phyloP scores from a whole-genome alignment of 2,888 invertebrate species.

The Drosophila anomalata region DNA sequence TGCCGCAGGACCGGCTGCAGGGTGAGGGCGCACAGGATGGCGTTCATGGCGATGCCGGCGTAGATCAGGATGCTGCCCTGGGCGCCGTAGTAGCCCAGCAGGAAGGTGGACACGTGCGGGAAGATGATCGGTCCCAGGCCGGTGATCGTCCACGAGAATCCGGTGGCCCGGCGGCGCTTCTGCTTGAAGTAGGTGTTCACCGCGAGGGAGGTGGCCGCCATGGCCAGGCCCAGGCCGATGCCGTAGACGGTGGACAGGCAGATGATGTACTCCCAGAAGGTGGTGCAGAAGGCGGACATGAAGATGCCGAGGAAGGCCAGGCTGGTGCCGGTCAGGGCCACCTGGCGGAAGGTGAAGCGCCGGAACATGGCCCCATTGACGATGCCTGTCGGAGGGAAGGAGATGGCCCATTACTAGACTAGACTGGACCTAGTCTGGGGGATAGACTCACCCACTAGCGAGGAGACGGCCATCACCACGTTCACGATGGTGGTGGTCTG shows the following conservation, averaged over 20 bases:
- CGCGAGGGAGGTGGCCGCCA: conserved; percentile 88
- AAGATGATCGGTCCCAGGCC: conserved; percentile 90
- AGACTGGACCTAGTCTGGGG: no score
- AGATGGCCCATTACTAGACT: not conserved
- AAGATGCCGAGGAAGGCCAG: conserved; percentile 86
- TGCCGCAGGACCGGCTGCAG: conserved; percentile 91
- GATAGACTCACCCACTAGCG: conserved; percentile 86
- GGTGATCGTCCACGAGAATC: conserved; percentile 89
- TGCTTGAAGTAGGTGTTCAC: conserved; percentile 90
- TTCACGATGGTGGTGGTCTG: conserved; percentile 90
- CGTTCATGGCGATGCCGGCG: conserved; percentile 87
- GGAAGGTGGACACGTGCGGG: conserved; percentile 88
- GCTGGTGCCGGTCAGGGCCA: conserved; percentile 87
- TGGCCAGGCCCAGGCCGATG: conserved; percentile 87
- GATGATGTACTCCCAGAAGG: conserved; percentile 87
- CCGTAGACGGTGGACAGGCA: conserved; percentile 89
- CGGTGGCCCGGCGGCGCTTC: conserved; percentile 88
- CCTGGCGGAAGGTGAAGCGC: conserved; percentile 88
- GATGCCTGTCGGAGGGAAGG: conserved; percentile 79
- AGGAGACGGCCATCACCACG: conserved; percentile 88
- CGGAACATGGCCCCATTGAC: conserved; percentile 89
- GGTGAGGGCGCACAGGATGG: conserved; percentile 87
- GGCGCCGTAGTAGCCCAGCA: conserved; percentile 87
- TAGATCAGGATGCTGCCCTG: conserved; percentile 88
- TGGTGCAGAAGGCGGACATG: conserved; percentile 86